A percentile compares a stretch with the other conserved stretches of the same genome.
These are phyloP conservation scores for Melanargia galathea DNA, from an alignment of 2,888 invertebrate genomes.

Conservation along the genomic window DNA sequence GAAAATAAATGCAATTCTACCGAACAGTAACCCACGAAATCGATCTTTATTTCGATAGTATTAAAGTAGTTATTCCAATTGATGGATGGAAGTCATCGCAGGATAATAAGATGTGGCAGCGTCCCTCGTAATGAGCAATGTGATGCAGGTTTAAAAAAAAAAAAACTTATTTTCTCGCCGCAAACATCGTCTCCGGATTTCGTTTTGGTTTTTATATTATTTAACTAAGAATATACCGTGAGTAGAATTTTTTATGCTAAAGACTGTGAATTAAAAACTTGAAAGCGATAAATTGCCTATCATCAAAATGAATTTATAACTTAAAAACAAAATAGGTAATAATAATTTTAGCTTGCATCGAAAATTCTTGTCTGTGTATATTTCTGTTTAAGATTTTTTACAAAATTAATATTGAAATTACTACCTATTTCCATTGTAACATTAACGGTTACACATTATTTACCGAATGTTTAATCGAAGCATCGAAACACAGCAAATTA, in stretches of 20 bases:
- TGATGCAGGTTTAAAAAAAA: slow-evolving; percentile 55
- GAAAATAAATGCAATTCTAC: slow-evolving; percentile 51
- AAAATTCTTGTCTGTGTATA: too few relatives aligned
- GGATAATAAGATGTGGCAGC: slow-evolving; percentile 65
- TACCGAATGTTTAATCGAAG: too few relatives aligned
- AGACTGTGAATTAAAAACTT: background rate
- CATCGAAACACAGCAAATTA: too few relatives aligned
- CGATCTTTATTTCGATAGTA: slow-evolving; percentile 30
- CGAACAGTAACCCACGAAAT: slow-evolving; percentile 32
- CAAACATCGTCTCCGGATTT: slow-evolving; percentile 52
- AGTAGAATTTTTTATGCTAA: slow-evolving; percentile 4
- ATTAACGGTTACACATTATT: too few relatives aligned
- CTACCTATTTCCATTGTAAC: too few relatives aligned
- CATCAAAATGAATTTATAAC: background rate
- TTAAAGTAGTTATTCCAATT: slow-evolving; percentile 45
- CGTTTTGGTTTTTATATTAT: slow-evolving; percentile 48
- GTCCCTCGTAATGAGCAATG: slow-evolving; percentile 62
- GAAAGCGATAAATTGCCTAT: background rate
- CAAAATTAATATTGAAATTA: too few relatives aligned
- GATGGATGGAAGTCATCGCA: slow-evolving; percentile 46
- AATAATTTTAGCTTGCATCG: too few relatives aligned
- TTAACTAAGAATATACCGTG: slow-evolving; percentile 40
- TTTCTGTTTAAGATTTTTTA: too few relatives aligned
- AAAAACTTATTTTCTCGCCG: slow-evolving; percentile 59
- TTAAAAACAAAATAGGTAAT: background rate